Conservation (phyloP, 2,113 vertebrate species). For the Myanophis thanlyinensis region DNA sequence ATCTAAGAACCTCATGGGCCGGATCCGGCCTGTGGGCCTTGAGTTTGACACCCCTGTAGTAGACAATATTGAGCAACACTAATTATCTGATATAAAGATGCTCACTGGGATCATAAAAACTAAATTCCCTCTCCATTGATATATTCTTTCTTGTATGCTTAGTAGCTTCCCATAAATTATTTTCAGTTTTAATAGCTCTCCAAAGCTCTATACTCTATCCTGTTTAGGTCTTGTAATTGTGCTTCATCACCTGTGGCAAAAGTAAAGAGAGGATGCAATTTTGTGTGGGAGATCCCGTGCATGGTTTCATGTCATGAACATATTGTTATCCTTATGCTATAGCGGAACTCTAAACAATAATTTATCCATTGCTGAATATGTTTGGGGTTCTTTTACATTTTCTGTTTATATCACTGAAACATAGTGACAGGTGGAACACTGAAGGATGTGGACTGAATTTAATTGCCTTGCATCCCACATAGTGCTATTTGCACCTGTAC, state of each 20-base stretch:
- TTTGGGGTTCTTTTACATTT: not conserved
- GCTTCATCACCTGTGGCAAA: not conserved
- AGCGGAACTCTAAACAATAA: not conserved
- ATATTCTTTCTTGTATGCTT: not conserved
- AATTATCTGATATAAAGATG: not conserved
- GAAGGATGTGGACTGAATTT: constrained; percentile 5
- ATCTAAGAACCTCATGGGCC: too few species aligned
- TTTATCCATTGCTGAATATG: not conserved
- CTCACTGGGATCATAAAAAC: not conserved
- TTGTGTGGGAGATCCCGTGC: not conserved
- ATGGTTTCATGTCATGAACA: not conserved
- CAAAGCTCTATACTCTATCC: not conserved
- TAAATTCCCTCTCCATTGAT: not conserved
- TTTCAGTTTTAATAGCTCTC: not conserved
- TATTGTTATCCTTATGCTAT: not conserved
- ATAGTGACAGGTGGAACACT: constrained; percentile 19
- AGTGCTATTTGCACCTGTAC: not conserved
- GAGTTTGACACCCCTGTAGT: too few species aligned
- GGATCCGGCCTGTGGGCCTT: too few species aligned
- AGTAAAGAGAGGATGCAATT: not conserved
- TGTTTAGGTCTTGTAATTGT: not conserved
- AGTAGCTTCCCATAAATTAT: not conserved
- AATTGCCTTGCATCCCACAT: constrained; percentile 9
- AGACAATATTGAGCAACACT: not conserved
- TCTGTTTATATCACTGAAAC: not conserved